These are phyloP conservation scores for Anoura caudifer DNA, from an alignment of 2,113 vertebrate genomes.

Conservation along the genomic window DNA sequence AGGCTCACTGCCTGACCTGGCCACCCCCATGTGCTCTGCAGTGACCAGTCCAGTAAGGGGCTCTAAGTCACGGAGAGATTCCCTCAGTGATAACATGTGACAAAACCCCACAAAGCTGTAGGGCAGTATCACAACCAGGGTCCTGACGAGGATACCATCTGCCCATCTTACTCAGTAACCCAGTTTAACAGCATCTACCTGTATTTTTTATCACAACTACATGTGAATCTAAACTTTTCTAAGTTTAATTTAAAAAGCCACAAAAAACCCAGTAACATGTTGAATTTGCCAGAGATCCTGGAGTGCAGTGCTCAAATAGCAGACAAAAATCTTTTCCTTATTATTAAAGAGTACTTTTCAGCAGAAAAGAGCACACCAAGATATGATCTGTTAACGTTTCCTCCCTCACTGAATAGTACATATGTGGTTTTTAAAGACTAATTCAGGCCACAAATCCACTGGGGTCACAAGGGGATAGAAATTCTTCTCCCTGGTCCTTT, in stretches of 20 bases:
- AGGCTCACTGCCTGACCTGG: rapidly evolving
- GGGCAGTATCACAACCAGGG: neutral
- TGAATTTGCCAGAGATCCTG: neutral
- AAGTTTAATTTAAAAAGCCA: neutral
- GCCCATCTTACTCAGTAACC: neutral
- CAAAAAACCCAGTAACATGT: neutral
- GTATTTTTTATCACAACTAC: neutral
- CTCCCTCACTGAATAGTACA: neutral
- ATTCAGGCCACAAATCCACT: neutral
- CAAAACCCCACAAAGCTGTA: neutral
- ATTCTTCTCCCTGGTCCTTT: neutral
- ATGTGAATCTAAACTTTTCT: neutral
- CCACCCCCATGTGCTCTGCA: rapidly evolving
- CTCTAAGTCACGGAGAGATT: neutral
- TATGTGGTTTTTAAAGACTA: neutral
- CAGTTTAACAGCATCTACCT: neutral
- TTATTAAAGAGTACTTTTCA: neutral
- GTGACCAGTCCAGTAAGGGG: neutral
- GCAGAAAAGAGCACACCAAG: neutral
- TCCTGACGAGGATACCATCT: neutral
- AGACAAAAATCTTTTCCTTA: neutral
- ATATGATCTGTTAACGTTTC: neutral
- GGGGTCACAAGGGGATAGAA: neutral
- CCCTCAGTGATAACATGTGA: neutral
- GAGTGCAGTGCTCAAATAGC: neutral